Conservation (phyloP, 2,888 invertebrate genomes). For the Caenorhabditis sulstoni region DNA sequence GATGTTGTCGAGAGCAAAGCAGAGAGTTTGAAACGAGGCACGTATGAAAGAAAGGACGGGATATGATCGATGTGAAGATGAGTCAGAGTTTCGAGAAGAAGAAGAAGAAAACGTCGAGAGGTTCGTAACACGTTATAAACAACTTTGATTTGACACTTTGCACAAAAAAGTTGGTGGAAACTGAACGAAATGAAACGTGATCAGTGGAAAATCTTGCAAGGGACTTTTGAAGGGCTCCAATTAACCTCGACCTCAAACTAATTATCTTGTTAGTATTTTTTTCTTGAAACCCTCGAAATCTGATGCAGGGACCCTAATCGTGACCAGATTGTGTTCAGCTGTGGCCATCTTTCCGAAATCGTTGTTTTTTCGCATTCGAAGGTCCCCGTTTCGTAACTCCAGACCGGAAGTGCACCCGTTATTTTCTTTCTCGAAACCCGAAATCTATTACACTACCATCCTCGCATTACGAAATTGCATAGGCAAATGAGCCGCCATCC, state of each 20-base stretch:
- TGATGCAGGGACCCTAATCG: no score
- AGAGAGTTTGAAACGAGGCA: constrained; percentile 47
- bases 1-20: constrained; percentile 46
- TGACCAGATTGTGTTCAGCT: no score
- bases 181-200: background rate
- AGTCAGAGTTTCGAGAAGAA: constrained; percentile 9
- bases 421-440: constrained; percentile 9
- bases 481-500: constrained; percentile 28
- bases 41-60: constrained; percentile 31
- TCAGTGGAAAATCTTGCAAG: background rate
- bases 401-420: background rate
- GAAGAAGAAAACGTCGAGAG: background rate
- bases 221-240: no score
- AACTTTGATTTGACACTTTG: constrained; percentile 12
- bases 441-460: constrained; percentile 25
- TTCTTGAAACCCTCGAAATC: no score
- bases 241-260: no score
- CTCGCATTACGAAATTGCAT: constrained; percentile 26
- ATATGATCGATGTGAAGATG: constrained; percentile 41
- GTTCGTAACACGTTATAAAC: constrained; percentile 4
- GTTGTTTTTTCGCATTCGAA: no score
- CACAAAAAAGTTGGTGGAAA: no score
- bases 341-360: no score
- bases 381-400: background rate
- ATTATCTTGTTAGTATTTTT: no score